A percentile compares a stretch with the other conserved stretches of the same genome.
phyloP scores from a whole-genome alignment of 2,113 vertebrate genomes.

The Xyliphius kryptos region DNA sequence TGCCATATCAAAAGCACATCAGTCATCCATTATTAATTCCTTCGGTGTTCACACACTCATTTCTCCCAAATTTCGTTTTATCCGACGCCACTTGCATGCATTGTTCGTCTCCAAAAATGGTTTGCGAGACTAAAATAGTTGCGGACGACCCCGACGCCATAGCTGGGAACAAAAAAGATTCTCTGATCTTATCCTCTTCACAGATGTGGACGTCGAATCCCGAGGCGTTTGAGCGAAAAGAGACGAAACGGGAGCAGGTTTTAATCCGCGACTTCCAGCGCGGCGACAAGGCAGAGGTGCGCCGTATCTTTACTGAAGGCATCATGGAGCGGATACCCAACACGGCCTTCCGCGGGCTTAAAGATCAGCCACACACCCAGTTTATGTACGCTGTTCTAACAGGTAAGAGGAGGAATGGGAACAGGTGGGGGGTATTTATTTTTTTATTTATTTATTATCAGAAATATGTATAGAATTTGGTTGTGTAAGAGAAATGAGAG shows the following conservation, averaged over 20 bases:
- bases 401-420: conserved; percentile 72
- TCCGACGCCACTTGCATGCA: conserved; percentile 88
- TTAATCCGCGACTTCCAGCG: conserved; percentile 86
- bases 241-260: conserved; percentile 62
- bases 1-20: conserved; percentile 34
- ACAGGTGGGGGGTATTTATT: no score
- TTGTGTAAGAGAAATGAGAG: no score
- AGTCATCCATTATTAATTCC: conserved; percentile 28
- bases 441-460: no score
- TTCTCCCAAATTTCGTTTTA: conserved; percentile 42
- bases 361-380: conserved; percentile 79
- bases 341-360: conserved; percentile 83
- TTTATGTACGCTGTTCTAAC: conserved; percentile 80
- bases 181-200: conserved; percentile 68
- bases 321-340: conserved; percentile 95
- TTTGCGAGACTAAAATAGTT: conserved; percentile 97
- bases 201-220: conserved; percentile 77
- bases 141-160: conserved; percentile 87
- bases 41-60: conserved; percentile 22
- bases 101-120: conserved; percentile 93
- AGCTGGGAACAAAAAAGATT: conserved; percentile 81
- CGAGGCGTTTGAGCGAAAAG: conserved; percentile 57
- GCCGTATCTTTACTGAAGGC: conserved; percentile 90
- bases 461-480: no score
- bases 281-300: conserved; percentile 77